A percentile compares a stretch with the other conserved stretches of the same genome.
These are phyloP conservation scores for Dyspetes luteomarginatus DNA, from an alignment of 2,888 invertebrate species.

Conservation along the genomic window DNA sequence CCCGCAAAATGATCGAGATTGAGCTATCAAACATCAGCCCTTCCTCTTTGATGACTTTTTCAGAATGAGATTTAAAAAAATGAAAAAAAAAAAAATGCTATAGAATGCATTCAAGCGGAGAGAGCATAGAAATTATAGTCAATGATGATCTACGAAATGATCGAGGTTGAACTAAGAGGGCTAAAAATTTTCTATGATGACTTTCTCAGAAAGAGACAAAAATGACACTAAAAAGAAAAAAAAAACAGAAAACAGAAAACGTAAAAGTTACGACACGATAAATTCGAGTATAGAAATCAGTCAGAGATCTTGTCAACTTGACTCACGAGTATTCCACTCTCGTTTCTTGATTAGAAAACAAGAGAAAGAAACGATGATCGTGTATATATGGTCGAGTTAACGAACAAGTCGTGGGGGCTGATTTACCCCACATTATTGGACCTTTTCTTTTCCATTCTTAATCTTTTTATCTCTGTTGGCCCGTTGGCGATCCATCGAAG, in stretches of 20 bases:
- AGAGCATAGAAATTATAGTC: no score
- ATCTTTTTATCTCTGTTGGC: conserved; percentile 17
- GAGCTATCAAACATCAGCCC: conserved; percentile 66
- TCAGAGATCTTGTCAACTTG: conserved; percentile 43
- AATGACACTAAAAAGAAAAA: conserved; percentile 8
- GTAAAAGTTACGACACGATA: neutral
- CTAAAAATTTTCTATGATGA: no score
- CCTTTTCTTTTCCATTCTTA: conserved; percentile 41
- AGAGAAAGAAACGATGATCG: conserved; percentile 27
- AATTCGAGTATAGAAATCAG: conserved; percentile 17
- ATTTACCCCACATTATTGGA: conserved; percentile 58
- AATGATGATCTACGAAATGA: no score
- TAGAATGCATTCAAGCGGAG: no score
- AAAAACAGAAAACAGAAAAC: neutral
- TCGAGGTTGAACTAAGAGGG: no score
- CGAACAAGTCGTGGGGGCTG: conserved; percentile 57
- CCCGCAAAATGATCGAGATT: conserved; percentile 66
- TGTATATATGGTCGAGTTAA: conserved; percentile 35
- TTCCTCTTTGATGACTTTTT: conserved; percentile 38
- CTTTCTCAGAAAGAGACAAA: conserved; percentile 7
- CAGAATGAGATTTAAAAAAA: neutral
- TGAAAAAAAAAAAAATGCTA: no score
- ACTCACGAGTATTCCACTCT: neutral
- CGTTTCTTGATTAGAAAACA: conserved; percentile 56
- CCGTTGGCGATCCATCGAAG: conserved; percentile 55